These are phyloP conservation scores for Crossocerus cetratus DNA, from an alignment of 2,888 invertebrate species.

Conservation along the genomic window DNA sequence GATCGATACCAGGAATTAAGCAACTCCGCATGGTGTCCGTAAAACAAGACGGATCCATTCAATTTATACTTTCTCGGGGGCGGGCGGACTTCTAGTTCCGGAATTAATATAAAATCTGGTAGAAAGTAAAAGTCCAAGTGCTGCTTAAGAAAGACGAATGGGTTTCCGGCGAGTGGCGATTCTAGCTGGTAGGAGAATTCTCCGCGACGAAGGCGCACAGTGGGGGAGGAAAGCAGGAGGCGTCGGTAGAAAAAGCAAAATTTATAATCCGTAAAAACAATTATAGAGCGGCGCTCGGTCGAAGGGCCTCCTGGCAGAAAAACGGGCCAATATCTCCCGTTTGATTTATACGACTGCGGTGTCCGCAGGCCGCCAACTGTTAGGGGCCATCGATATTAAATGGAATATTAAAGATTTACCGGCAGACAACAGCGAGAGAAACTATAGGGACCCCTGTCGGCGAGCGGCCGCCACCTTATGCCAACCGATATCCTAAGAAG, in stretches of 20 bases:
- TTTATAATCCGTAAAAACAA: slow-evolving; percentile 76
- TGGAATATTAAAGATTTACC: slow-evolving; percentile 74
- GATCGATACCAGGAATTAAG: no score
- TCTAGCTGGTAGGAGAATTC: slow-evolving; percentile 38
- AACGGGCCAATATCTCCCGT: slow-evolving; percentile 73
- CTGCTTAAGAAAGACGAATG: slow-evolving; percentile 38
- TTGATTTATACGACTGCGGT: slow-evolving; percentile 70
- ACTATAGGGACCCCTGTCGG: slow-evolving; percentile 4
- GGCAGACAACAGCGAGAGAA: slow-evolving; percentile 61
- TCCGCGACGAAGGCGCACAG: slow-evolving; percentile 12
- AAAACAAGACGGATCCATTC: not conserved
- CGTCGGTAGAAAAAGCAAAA: slow-evolving; percentile 61
- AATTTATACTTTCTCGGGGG: not conserved
- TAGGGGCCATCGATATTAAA: slow-evolving; percentile 67
- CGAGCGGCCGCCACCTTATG: not conserved
- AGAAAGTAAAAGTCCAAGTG: slow-evolving; percentile 14
- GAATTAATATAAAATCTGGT: not conserved
- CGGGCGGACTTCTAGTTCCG: no score
- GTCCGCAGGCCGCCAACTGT: slow-evolving; percentile 48
- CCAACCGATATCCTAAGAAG: slow-evolving; percentile 27
- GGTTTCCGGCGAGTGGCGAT: slow-evolving; percentile 13
- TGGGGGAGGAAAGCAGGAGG: slow-evolving; percentile 34
- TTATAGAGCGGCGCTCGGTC: slow-evolving; percentile 63
- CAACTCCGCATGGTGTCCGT: no score
- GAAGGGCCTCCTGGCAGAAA: slow-evolving; percentile 58